phyloP scores from a whole-genome alignment of 2,888 invertebrate genomes.

The Ametastegia equiseti region DNA sequence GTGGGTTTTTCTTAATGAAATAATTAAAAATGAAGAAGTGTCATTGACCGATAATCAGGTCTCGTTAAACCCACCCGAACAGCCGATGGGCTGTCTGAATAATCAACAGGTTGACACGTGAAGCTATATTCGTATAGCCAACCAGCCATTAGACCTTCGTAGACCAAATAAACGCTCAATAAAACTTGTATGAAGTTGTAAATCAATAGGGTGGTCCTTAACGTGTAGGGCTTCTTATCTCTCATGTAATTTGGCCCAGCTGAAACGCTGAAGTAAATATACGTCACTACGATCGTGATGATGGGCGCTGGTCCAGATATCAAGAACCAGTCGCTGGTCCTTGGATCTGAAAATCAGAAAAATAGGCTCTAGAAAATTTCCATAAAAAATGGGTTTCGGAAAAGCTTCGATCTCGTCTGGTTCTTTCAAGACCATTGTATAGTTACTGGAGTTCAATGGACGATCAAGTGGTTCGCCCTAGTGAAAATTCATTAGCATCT shows the following conservation, averaged over 20 bases:
- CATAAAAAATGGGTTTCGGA: background rate
- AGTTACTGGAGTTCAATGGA: background rate
- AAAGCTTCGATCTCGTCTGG: background rate
- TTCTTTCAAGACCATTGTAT: background rate
- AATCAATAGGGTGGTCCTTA: conserved; percentile 86
- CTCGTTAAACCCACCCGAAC: conserved; percentile 79
- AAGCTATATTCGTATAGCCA: conserved; percentile 81
- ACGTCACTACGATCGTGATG: conserved; percentile 81
- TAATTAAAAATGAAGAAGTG: background rate
- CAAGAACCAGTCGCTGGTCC: conserved; percentile 86
- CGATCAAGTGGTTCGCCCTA: background rate
- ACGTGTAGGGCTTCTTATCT: conserved; percentile 88
- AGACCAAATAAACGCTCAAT: conserved; percentile 87
- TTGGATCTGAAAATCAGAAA: conserved; percentile 79
- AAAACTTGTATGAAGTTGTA: conserved; percentile 94
- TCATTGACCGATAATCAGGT: conserved; percentile 1
- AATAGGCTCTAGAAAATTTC: background rate
- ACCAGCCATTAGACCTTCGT: conserved; percentile 76
- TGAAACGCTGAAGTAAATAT: conserved; percentile 84
- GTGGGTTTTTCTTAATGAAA: background rate
- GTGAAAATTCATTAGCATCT: background rate
- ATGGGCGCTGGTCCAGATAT: conserved; percentile 84
- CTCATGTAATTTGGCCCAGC: conserved; percentile 93
- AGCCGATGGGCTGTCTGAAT: conserved; percentile 79
- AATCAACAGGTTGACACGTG: conserved; percentile 86